Evolutionary conservation across 2,797 vertebrate genomes (phyloP), one percentile per base, ranked within the genome.

Genomic region (Siniperca undulata): DNA sequence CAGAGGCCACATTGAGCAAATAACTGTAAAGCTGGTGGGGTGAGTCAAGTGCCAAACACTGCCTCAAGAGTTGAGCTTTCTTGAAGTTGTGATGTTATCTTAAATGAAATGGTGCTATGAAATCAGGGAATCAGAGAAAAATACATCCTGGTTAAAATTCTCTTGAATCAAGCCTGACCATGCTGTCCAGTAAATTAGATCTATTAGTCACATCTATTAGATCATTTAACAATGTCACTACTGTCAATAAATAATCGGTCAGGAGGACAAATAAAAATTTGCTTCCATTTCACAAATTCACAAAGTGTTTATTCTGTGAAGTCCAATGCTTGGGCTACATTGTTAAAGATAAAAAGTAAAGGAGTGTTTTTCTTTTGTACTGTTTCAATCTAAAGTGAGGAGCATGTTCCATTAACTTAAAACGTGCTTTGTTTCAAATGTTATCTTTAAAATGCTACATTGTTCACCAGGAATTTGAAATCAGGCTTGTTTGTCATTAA

Each of bases 1-100:
- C 75, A 86, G 86, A 84, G 78, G 76, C 89, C 71, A 44, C 75
- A 75, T 78, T 77, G 82, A 78, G 88, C 83, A 90, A 94, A 93
- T 90, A 93, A 80, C 76, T 77, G 60, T 78, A 73, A 77, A 75
- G 75, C 79, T 68, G 68, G 42, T 50, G 64, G 78, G 67, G 48
- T 78, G 83, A 89, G 71, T 80, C 70, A 58, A 87, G 80, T 66
- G 85, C 75, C 80, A 83, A 73, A 81, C 4, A 68, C 71, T n/a
- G 84, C 61, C 80, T 85, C 59, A 1, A 70, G 83, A 84, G 70
- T 53, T 0, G 8, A 82, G 86, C 61, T 55, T 71, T 79, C 77
- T 76, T 59, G 34, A 76, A 79, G 81, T 73, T 84, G 71, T 66
- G 81, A 85, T 90, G 78, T 83, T 88, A 89, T 85, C 79, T 78